Base-by-base conservation (phyloP, 2,888 invertebrate genomes). In the Acrocyrtus sp. region DNA sequence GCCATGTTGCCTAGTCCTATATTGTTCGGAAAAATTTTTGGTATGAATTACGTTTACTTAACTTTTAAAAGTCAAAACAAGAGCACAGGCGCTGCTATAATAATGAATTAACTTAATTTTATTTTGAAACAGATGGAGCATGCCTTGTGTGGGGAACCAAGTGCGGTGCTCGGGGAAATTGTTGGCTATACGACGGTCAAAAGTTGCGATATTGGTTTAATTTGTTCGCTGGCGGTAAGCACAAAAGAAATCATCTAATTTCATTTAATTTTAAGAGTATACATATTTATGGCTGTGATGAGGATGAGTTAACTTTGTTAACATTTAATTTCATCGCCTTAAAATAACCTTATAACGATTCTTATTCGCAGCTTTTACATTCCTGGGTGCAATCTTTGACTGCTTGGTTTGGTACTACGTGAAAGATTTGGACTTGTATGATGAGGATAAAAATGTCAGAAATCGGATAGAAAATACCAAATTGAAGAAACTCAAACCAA, bases 141-240 rank as follows among this genome's bases (percentile, higher is more conserved):
- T 92, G 91, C 80, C 83, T 90, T 26, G 89, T 91, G 15, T 92
- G 91, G 91, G 91, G 91, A 12, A 90, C 90, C 82, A 90, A 90
- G 3, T 91, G 91, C 81, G 86, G 88, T 0, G 88, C 88, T 62
- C 88, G 87, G 57, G 91, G 91, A 75, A 91, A 91, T 82, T 91
- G 92, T 82, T 91, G 91, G 91, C 84, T 91, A 10, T 92, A 91
- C 83, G 89, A 91, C 83, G 89, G 89, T 10, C 87, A 87, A 81
- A 86, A 87, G 4, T 84, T 91, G 78, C 86, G 90, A 83, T 89
- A 89, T 80, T 86, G 87, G 54, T 83, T 90, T 74, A 90, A 90
- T 83, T 87, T 89, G 77, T 89, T 89, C 12, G 89, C 90, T 51
- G 89, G 90, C 76, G 83, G 87, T 86, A 74, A 57, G 8, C 5